Evolutionary conservation across 2,113 vertebrate genomes (phyloP).

Genomic region (Hiodon alosoides): DNA sequence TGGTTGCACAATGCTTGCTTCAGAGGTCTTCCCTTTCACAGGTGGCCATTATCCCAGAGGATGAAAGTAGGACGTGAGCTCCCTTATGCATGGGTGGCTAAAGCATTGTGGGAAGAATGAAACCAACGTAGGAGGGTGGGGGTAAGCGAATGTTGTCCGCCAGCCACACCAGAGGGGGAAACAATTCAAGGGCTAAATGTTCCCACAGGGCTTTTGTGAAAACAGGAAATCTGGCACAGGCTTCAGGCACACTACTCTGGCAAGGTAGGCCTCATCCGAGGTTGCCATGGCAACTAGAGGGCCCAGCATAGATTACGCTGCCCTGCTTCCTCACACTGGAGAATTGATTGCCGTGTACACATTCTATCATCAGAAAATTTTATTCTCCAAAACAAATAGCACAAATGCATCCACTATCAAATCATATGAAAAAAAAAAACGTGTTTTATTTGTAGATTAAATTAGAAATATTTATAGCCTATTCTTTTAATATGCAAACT

Average conservation of each 20-base stretch:
- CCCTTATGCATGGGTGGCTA: conserved; percentile 17
- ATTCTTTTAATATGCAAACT: conserved; percentile 26
- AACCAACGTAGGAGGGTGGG: neutral
- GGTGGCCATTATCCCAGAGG: conserved; percentile 33
- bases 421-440: conserved; percentile 10
- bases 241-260: conserved; percentile 31
- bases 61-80: conserved; percentile 4
- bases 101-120: conserved; percentile 27
- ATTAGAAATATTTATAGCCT: neutral
- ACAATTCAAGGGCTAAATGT: conserved; percentile 35
- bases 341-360: conserved; percentile 31
- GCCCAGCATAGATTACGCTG: conserved; percentile 33
- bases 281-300: conserved; percentile 48
- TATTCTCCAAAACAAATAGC: conserved; percentile 24
- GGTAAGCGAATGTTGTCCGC: conserved; percentile 15
- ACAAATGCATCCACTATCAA: conserved; percentile 23
- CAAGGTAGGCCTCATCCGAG: conserved; percentile 32
- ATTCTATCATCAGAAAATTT: conserved; percentile 29
- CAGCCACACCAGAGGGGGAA: conserved; percentile 25
- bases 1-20: conserved; percentile 9
- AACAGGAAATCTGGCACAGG: conserved; percentile 45
- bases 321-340: conserved; percentile 18
- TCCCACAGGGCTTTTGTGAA: conserved; percentile 43
- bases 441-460: conserved; percentile 14
- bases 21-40: conserved; percentile 21